Evolutionary conservation across 2,113 vertebrate species (phyloP), one percentile per base, ranked within the genome.

Genomic region (Leiothrix lutea): DNA sequence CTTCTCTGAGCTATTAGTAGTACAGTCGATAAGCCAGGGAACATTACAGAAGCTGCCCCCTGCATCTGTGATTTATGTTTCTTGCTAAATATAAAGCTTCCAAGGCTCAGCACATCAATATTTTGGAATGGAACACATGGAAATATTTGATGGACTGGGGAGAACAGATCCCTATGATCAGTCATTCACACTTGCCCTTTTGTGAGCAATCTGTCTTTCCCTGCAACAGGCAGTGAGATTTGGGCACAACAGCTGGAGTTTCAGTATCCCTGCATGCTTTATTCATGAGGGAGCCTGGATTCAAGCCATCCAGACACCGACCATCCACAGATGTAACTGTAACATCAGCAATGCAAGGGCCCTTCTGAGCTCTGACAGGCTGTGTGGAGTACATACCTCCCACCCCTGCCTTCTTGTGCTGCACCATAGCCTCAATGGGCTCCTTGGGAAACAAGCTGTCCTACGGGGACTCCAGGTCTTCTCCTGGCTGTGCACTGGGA

Each of bases 11-110:
- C 86, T 95, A 93, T 86, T 96, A 86, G 72, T 80, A 67, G 88
- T 31, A 57, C 47, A 88, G 95, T 38, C 0, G 9, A 84, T 92
- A 95, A 90, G 85, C 65, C 56, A 64, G 61, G 60, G 47, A 80
- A 74, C 60, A 48, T 88, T 61, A 93, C 60, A 95, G 93, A 83
- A 90, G 56, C 72, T 88, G 72, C 53, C 51, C 86, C 48, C 42
- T 84, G 48, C 82, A 67, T 78, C 60, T 90, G 61, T 96, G 92
- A 93, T 92, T 95, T 88, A 93, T 94, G 77, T 64, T 78, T 87
- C 86, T 80, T 92, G 77, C 94, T 95, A 96, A 95, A 97, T 94
- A 93, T 96, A 96, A 96, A 93, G 51, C 40, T 92, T 51, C 53
- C 48, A 60, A 75, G 56, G 82, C 88, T 95, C 13, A 0, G 40